Conservation (phyloP, 2,888 invertebrate genomes). For the Gerris lacustris region DNA sequence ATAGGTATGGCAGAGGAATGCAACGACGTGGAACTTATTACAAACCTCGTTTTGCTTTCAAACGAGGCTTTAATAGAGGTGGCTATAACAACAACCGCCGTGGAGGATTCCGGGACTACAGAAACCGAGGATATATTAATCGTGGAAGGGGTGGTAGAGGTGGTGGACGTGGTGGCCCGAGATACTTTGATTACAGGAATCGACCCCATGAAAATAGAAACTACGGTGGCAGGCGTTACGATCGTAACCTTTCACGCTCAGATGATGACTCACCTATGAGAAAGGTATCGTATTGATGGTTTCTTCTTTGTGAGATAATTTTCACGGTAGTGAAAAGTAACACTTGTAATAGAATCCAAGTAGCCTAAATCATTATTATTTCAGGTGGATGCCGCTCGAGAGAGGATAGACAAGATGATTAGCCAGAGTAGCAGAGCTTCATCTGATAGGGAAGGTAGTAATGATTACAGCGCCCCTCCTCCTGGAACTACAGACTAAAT, state of each 20-base stretch:
- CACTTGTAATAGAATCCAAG: too few relatives aligned
- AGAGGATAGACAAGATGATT: conserved; percentile 47
- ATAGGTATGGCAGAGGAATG: neutral
- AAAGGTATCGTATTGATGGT: conserved; percentile 25
- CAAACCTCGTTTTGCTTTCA: conserved; percentile 52
- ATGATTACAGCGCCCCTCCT: neutral
- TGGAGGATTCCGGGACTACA: conserved; percentile 17
- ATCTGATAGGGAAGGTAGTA: neutral
- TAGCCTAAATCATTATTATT: neutral
- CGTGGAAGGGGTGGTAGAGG: conserved; percentile 36
- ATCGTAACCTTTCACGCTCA: conserved; percentile 32
- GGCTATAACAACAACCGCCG: conserved; percentile 30
- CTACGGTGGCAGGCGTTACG: conserved; percentile 33
- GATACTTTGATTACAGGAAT: conserved; percentile 34
- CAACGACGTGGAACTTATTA: conserved; percentile 60
- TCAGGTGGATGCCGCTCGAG: conserved; percentile 42
- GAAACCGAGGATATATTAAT: conserved; percentile 29
- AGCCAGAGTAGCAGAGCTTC: neutral
- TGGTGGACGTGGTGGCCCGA: conserved; percentile 36
- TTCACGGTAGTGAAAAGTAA: neutral
- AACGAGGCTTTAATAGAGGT: conserved; percentile 32
- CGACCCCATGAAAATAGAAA: conserved; percentile 34
- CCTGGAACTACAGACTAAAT: neutral
- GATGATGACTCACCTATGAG: conserved; percentile 41
- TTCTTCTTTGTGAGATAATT: conserved; percentile 22